Evolutionary conservation across 2,797 vertebrate species (phyloP).

Genomic region (Syndactyla subalaris): DNA sequence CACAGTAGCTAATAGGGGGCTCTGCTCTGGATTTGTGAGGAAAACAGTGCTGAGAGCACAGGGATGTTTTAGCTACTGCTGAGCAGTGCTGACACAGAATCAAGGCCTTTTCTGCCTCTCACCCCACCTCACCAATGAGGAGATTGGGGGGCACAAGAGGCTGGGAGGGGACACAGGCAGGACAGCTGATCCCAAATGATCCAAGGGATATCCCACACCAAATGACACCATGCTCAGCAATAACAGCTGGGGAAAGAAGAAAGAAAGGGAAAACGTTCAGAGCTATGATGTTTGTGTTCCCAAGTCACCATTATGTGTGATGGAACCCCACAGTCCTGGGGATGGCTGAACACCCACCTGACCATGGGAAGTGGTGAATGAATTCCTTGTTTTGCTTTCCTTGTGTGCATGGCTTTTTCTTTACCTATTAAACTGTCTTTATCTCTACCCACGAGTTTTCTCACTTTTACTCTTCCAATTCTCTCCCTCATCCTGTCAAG

Average conservation of each 20-base stretch:
- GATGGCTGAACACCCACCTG: not conserved
- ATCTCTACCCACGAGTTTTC: not conserved
- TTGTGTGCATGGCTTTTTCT: not conserved
- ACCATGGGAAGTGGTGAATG: not conserved
- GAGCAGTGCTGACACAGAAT: not conserved
- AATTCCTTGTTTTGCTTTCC: not conserved
- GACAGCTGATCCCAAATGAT: not conserved
- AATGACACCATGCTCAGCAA: fast-evolving
- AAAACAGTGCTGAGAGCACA: not conserved
- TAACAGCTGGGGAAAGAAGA: not conserved
- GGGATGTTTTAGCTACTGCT: not conserved
- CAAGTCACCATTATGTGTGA: not conserved
- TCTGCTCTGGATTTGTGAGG: not conserved
- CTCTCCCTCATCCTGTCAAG: fast-evolving
- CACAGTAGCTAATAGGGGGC: not conserved
- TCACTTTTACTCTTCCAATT: not conserved
- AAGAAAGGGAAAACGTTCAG: not conserved
- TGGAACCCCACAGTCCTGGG: not conserved
- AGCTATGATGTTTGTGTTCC: not conserved
- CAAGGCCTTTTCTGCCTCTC: not conserved
- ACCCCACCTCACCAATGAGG: not conserved
- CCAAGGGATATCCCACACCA: not conserved
- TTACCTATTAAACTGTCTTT: not conserved
- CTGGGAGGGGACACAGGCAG: not conserved
- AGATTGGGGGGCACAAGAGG: not conserved